Conservation (phyloP, 2,888 invertebrate genomes). For the Philopedon plagiatum region DNA sequence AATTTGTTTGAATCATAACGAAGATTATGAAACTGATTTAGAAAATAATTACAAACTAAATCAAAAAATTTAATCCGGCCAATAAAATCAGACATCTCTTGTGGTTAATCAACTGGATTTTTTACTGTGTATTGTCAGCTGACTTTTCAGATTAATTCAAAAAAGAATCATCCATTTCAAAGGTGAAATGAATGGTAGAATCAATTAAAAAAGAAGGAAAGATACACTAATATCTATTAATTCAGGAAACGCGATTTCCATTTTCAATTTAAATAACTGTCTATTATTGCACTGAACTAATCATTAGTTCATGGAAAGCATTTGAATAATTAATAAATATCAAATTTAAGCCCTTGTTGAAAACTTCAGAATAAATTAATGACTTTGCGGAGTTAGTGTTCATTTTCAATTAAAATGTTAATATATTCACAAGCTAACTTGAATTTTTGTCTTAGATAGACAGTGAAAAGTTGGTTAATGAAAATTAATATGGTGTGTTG, state of each 20-base stretch:
- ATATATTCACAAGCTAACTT: constrained; percentile 42
- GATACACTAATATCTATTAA: no score
- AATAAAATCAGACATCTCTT: no score
- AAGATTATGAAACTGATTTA: no score
- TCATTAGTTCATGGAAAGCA: constrained; percentile 33
- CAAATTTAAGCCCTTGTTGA: constrained; percentile 37
- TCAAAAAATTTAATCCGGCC: no score
- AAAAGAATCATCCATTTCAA: no score
- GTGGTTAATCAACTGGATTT: no score
- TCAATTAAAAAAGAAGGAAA: no score
- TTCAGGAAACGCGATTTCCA: not conserved
- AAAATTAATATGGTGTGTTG: constrained; percentile 22
- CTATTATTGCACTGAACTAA: constrained; percentile 22
- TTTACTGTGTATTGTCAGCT: no score
- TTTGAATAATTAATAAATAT: constrained; percentile 42
- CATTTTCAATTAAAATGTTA: constrained; percentile 49
- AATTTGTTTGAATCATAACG: no score
- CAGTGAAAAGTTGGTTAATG: constrained; percentile 31
- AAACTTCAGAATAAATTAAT: constrained; percentile 45
- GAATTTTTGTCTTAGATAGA: constrained; percentile 41
- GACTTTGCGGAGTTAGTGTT: constrained; percentile 43
- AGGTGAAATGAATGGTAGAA: no score
- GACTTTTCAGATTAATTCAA: no score
- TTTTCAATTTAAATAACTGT: constrained; percentile 16
- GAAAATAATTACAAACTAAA: no score